Base-by-base conservation (phyloP, 2,797 vertebrate species). In the Lutra lutra region DNA sequence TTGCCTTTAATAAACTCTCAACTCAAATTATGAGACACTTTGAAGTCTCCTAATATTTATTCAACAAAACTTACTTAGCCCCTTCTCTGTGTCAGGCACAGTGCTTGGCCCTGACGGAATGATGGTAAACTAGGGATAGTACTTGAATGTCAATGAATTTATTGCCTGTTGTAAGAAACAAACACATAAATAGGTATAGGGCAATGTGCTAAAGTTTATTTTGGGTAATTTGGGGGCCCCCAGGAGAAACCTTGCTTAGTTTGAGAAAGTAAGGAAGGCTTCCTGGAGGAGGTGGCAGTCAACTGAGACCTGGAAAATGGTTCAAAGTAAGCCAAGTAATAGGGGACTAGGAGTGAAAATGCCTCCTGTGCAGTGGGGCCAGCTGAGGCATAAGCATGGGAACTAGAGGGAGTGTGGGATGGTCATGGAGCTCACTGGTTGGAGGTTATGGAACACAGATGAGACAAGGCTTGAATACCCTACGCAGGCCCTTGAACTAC, bases 131-230 rank as follows among this genome's bases (percentile, higher is more conserved):
- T 84, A 54, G 77, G 79, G 58, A 92, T 7, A n/a, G 7, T 23
- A n/a, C 64, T 68, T n/a, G 60, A 93, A 68, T 64, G 46, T 94
- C 85, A 78, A 96, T 87, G 75, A 93, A 97, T 89, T 72, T 89
- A 68, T 79, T 89, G 38, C 58, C 51, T 89, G 38, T 54, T 95
- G 40, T 23, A 70, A 68, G 43, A 73, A 29, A 93, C 72, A 87
- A 87, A 70, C 51, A 86, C 56, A 40, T 75, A 83, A 87, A 82
- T 35, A 72, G 38, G 80, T 78, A 87, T n/a, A 40, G 17, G 48
- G 51, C 64, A 84, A 18, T n/a, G 18, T 58, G 40, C 56, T 89
- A 43, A 79, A 46, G n/a, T 79, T 96, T 96, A 93, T 87, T 89
- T 94, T 89, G 82, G 85, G 85, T 60, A 95, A 68, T 54, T 83